A percentile compares a stretch with the other conserved stretches of the same genome.
Conservation (phyloP, 1,140 invertebrate genomes). For the Nautilus pompilius region DNA sequence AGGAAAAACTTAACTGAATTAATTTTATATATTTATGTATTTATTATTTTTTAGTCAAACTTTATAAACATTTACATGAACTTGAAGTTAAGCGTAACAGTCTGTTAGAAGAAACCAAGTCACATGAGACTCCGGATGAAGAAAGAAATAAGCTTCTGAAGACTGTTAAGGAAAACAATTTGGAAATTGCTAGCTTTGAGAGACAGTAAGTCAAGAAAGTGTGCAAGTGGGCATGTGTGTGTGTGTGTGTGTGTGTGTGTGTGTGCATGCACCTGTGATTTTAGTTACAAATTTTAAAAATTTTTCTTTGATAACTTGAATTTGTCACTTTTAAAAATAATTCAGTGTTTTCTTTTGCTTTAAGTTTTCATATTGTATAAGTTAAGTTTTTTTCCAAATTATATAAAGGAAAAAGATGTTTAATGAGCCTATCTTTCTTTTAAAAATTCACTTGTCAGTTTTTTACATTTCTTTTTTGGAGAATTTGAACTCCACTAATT, state of each 20-base stretch:
- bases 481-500: too few relatives aligned
- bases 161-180: conserved; percentile 78
- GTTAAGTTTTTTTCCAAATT: too few relatives aligned
- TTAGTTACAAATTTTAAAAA: too few relatives aligned
- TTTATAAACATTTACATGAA: conserved; percentile 69
- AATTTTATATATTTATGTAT: not conserved
- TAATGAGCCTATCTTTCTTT: too few relatives aligned
- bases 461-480: too few relatives aligned
- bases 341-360: not conserved
- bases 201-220: conserved; percentile 58
- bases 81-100: conserved; percentile 67
- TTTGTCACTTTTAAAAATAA: not conserved
- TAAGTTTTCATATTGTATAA: too few relatives aligned
- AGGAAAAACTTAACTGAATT: not conserved
- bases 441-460: too few relatives aligned
- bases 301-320: not conserved
- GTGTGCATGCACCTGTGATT: too few relatives aligned
- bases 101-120: conserved; percentile 68
- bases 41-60: conserved; percentile 55
- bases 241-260: too few relatives aligned
- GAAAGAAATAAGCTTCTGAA: conserved; percentile 71
- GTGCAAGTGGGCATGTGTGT: too few relatives aligned
- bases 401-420: too few relatives aligned
- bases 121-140: conserved; percentile 70
- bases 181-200: conserved; percentile 73